Evolutionary conservation across 2,888 invertebrate species (phyloP).

Genomic region (Octodonta nipae): DNA sequence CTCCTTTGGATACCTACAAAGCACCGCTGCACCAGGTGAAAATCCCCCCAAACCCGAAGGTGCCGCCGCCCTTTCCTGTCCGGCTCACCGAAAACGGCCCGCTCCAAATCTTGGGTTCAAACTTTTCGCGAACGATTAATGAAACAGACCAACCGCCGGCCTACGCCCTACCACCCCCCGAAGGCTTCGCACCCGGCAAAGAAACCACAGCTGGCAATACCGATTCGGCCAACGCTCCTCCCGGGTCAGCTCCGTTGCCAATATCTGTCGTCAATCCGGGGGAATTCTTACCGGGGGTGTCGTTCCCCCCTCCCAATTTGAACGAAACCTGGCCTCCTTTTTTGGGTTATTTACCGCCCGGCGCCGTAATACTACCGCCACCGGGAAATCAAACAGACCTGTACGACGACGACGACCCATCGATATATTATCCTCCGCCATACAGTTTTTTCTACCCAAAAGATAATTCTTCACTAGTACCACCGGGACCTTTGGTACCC

Average conservation of each 20-base stretch:
- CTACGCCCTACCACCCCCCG: constrained; percentile 33
- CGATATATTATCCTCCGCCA: constrained; percentile 81
- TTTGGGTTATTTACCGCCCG: constrained; percentile 47
- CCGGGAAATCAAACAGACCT: constrained; percentile 45
- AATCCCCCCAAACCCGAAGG: constrained; percentile 65
- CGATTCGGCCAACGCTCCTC: constrained; percentile 51
- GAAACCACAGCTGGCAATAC: constrained; percentile 44
- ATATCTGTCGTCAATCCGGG: constrained; percentile 42
- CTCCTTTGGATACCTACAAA: constrained; percentile 71
- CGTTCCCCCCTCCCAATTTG: constrained; percentile 40
- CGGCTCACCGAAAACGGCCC: constrained; percentile 76
- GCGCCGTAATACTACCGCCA: constrained; percentile 41
- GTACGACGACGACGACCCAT: constrained; percentile 82
- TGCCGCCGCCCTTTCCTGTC: constrained; percentile 88
- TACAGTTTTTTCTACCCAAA: constrained; percentile 74
- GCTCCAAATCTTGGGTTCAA: constrained; percentile 72
- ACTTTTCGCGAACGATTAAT: constrained; percentile 60
- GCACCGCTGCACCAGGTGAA: constrained; percentile 75
- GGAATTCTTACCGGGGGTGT: constrained; percentile 35
- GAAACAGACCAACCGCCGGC: constrained; percentile 41
- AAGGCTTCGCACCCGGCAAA: constrained; percentile 34
- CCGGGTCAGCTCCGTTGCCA: constrained; percentile 52
- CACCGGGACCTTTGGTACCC: constrained; percentile 61
- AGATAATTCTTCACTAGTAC: constrained; percentile 50
- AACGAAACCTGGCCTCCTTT: constrained; percentile 34